Conservation (phyloP, 2,797 vertebrate genomes). For the Hydrolagus colliei region DNA sequence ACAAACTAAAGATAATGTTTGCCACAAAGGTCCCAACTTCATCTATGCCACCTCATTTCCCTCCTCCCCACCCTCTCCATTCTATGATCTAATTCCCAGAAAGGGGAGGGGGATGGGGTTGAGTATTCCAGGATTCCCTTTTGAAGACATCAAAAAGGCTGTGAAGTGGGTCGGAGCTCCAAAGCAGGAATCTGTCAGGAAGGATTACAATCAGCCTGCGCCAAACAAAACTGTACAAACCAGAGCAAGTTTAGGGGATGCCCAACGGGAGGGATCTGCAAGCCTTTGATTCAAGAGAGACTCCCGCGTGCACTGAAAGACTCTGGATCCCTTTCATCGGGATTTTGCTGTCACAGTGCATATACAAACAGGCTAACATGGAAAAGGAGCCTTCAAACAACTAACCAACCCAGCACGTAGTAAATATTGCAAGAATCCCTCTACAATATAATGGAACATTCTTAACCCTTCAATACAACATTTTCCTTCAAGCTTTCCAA, state of each 20-base stretch:
- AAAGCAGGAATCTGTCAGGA: background rate
- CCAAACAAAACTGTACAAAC: background rate
- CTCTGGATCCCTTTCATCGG: background rate
- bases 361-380: background rate
- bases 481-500: background rate
- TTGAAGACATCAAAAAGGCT: background rate
- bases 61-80: too few species aligned
- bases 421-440: background rate
- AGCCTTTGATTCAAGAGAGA: background rate
- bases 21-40: too few species aligned
- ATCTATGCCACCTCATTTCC: background rate
- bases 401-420: background rate
- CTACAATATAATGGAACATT: background rate
- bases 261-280: background rate
- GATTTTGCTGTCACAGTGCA: background rate
- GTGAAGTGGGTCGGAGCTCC: background rate
- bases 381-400: background rate
- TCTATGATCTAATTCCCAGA: background rate
- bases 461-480: background rate
- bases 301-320: background rate
- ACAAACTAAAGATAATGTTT: background rate
- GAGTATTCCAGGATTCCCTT: background rate
- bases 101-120: background rate
- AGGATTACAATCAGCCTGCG: background rate
- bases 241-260: background rate